Evolutionary conservation across 2,797 vertebrate species (phyloP), one percentile per base, ranked within the genome.

Genomic region (Mico argentatus): DNA sequence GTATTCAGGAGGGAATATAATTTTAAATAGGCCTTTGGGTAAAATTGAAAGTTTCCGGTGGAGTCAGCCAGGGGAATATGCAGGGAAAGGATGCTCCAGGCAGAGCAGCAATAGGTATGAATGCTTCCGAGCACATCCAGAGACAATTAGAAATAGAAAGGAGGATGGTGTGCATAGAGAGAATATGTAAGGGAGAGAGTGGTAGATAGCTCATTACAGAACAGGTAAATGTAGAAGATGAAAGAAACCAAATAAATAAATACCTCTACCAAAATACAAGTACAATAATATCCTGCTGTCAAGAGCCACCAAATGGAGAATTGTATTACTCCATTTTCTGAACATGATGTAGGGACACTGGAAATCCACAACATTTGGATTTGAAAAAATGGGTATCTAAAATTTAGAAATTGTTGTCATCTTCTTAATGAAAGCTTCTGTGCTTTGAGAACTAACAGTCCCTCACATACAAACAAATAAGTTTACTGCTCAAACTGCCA

Each of bases 371-470:
- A 13, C 44, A 95, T 92, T 87, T 94, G 67, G 59, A 80, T 52
- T 72, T 86, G 30, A 94, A 96, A 89, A 77, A n/a, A 33, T 26
- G 95, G 36, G 33, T 84, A 90, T 90, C 39, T 94, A 30, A 96
- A 83, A 90, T 76, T 85, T 59, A 93, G 73, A 96, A 93, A 90
- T 77, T 79, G 33, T 85, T 87, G 73, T 95, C 30, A 50, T 46
- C 55, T 77, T 79, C 36, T 95, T 97, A 96, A 92, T 95, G 94
- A 90, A 96, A 81, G 82, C 39, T 86, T 95, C 50, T 86, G 77
- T 80, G 77, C 87, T 95, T 92, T 94, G 95, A 77, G 70, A 90
- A 83, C 57, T 50, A 76, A 90, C 41, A 83, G 92, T 90, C 11
- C 52, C 88, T 96, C 59, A 95, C 39, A 82, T 55, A 88, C 7